A percentile compares a stretch with the other conserved stretches of the same genome.
phyloP scores from a whole-genome alignment of 2,797 vertebrate genomes.

The Amazona finschi region DNA sequence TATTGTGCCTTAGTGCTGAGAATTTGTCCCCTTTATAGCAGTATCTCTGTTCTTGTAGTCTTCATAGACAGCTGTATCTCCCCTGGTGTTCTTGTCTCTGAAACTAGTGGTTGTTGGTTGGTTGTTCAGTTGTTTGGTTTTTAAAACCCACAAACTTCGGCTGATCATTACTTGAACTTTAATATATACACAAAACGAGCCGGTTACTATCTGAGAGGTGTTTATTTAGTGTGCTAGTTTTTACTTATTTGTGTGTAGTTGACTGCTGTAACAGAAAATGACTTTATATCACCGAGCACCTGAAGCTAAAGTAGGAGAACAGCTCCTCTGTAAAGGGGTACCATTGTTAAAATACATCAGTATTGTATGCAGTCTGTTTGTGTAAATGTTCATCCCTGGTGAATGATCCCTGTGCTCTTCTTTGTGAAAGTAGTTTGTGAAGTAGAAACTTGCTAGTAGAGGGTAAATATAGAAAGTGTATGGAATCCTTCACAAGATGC shows the following conservation, averaged over 20 bases:
- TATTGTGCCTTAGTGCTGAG: conserved; percentile 67
- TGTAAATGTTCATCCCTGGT: background rate
- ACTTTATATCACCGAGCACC: background rate
- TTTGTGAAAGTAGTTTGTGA: conserved; percentile 17
- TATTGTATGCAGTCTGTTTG: background rate
- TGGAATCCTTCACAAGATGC: background rate
- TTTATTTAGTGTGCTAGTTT: background rate
- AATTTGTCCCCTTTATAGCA: background rate
- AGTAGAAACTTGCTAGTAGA: conserved; percentile 1
- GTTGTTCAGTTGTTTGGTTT: background rate
- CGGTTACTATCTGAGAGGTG: background rate
- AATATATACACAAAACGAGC: background rate
- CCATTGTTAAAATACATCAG: background rate
- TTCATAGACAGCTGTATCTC: background rate
- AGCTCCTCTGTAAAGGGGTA: background rate
- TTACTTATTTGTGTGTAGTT: background rate
- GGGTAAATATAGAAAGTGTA: background rate
- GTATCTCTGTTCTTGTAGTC: background rate
- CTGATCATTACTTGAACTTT: conserved; percentile 42
- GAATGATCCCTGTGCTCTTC: background rate
- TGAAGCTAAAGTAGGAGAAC: background rate
- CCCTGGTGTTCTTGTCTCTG: background rate
- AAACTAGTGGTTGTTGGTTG: background rate
- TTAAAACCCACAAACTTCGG: background rate
- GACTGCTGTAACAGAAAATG: background rate